Evolutionary conservation across 2,797 vertebrate genomes (phyloP).

Genomic region (Florisuga fusca): DNA sequence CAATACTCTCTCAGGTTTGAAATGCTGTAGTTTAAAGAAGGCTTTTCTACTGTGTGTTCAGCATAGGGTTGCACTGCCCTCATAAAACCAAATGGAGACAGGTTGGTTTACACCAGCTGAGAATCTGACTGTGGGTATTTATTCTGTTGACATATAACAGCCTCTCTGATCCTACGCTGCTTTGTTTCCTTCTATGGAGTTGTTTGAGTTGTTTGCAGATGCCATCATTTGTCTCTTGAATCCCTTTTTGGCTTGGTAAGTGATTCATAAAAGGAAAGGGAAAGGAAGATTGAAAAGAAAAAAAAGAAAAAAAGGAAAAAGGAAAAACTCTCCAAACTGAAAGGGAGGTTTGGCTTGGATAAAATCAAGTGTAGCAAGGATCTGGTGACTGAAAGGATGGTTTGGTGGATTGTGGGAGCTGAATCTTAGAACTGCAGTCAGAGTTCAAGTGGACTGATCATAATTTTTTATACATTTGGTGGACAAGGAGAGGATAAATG

Average conservation of each 20-base stretch:
- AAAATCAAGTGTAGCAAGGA: not conserved
- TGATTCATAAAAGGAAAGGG: not conserved
- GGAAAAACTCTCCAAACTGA: not conserved
- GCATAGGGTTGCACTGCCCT: not conserved
- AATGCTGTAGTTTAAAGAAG: not conserved
- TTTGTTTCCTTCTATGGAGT: slow-evolving; percentile 34
- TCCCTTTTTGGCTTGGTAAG: not conserved
- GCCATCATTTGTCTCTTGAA: not conserved
- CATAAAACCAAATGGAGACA: not conserved
- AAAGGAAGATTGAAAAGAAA: not conserved
- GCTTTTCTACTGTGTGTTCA: not conserved
- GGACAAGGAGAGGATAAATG: not conserved
- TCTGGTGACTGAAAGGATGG: not conserved
- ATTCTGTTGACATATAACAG: not conserved
- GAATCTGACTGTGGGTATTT: not conserved
- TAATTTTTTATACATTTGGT: not conserved
- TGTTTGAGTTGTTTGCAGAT: not conserved
- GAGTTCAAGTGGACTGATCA: not conserved
- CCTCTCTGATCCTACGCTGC: not conserved
- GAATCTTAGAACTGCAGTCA: not conserved
- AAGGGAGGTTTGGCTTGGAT: not conserved
- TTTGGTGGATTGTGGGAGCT: not conserved
- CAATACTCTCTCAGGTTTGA: not conserved
- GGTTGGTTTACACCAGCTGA: slow-evolving; percentile 16
- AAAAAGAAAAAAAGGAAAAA: accelerated